Base-by-base conservation (phyloP, 2,888 invertebrate species). In the Pelosia muscerda region DNA sequence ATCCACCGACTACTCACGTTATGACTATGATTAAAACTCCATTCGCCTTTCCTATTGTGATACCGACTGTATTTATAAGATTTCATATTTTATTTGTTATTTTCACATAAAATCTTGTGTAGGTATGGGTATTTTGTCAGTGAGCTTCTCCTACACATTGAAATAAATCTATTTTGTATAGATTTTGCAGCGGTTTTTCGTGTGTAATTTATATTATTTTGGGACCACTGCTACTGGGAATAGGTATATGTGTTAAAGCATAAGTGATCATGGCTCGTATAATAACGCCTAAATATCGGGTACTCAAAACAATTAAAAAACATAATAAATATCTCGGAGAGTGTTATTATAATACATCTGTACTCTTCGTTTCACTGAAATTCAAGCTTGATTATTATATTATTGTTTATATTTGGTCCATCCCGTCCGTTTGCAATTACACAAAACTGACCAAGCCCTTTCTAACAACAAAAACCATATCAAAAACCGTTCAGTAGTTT, bases 131-230 rank as follows among this genome's bases (percentile, higher is more conserved):
- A n/a, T 49, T 49, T 49, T 49, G 49, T 49, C n/a, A 49, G 49
- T 49, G 49, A 49, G 49, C 49, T 49, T n/a, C 49, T 49, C 49
- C 49, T 49, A 49, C 49, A 49, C 49, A n/a, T 49, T 49, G n/a
- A n/a, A 49, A 49, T 49, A 49, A 49, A 49, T n/a, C 19, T 49
- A 49, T 19, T 49, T n/a, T 49, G n/a, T 0, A 49, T n/a, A n/a
- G n/a, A 49, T 49, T 49, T n/a, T n/a, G 49, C n/a, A 9, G n/a
- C 49, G 49, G n/a, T 49, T 49, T 49, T 8, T n/a, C n/a, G 9
- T 49, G 2, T 49, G n/a, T 49, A 8, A 49, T 49, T n/a, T n/a
- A 49, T 49, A 49, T n/a, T 49, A 49, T 49, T 49, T 19, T 19
- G 49, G n/a, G n/a, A 49, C 6, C 19, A 42, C 6, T 3, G 28